These are phyloP conservation scores for Bolinopsis microptera DNA, from an alignment of 37 sponge, comb jelly and placozoan species.

Conservation along the genomic window DNA sequence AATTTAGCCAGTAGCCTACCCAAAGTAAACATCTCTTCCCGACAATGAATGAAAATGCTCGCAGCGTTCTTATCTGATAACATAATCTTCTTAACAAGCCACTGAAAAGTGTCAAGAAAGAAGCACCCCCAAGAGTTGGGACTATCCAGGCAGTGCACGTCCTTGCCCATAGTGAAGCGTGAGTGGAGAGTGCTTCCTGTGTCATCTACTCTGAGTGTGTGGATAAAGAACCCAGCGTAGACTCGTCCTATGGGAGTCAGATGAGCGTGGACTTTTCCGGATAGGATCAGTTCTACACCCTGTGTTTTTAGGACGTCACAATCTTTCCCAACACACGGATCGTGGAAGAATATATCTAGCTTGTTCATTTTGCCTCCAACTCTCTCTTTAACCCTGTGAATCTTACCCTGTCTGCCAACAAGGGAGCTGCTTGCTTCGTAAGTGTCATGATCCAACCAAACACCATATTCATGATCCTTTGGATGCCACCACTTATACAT, in stretches of 20 bases:
- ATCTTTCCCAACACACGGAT: background rate
- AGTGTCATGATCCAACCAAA: background rate
- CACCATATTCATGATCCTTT: background rate
- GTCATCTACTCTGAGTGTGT: background rate
- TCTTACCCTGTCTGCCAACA: background rate
- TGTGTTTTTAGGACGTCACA: background rate
- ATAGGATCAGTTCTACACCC: background rate
- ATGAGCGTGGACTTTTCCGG: background rate
- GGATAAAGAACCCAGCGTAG: background rate
- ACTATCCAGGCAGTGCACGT: background rate
- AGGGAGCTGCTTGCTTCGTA: background rate
- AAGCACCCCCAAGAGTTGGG: background rate
- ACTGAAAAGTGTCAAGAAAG: background rate
- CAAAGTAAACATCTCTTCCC: background rate
- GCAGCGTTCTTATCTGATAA: background rate
- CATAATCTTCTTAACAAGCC: background rate
- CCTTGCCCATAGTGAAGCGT: background rate
- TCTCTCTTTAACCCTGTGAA: background rate
- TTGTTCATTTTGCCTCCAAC: conserved; percentile 3
- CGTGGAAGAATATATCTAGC: background rate
- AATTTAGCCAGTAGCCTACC: background rate
- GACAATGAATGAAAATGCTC: background rate
- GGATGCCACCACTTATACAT: background rate
- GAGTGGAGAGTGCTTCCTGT: background rate
- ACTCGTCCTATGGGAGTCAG: background rate